Percentiles rank a stretch among this genome's conserved stretches.
Evolutionary conservation across 2,797 vertebrate genomes (phyloP).

Genomic region (Myotis myotis): DNA sequence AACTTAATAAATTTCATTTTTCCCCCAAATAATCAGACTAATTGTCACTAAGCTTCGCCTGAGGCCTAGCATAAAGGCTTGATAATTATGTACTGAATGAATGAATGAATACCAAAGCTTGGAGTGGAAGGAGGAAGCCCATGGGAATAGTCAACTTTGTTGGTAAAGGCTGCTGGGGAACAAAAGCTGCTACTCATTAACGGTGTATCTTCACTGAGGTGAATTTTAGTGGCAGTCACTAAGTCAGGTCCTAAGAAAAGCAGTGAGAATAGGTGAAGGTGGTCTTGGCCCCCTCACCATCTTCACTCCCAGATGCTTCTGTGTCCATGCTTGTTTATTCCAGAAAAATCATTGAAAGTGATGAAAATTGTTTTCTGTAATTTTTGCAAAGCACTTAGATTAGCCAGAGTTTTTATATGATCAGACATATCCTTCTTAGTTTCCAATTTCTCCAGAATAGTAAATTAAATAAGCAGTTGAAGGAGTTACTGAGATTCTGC

Average conservation of each 20-base stretch:
- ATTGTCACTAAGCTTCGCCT: conserved; percentile 42
- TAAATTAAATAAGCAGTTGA: background rate
- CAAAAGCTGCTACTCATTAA: background rate
- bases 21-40: conserved; percentile 42
- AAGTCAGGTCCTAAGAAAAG: background rate
- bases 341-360: background rate
- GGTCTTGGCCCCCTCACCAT: background rate
- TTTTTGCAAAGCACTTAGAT: background rate
- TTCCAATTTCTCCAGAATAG: background rate
- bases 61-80: conserved; percentile 9
- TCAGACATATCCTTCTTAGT: background rate
- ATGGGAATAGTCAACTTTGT: background rate
- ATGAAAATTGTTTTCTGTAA: background rate
- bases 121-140: background rate
- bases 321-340: background rate
- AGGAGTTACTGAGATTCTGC: background rate
- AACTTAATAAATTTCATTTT: conserved; percentile 49
- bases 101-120: conserved; percentile 16
- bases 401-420: background rate
- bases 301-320: background rate
- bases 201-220: background rate
- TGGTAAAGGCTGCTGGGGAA: background rate
- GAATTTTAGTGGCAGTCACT: background rate
- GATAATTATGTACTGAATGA: conserved; percentile 22
- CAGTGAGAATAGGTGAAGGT: background rate